Conservation (phyloP, 2,797 vertebrate species). For the Dipus sagitta region DNA sequence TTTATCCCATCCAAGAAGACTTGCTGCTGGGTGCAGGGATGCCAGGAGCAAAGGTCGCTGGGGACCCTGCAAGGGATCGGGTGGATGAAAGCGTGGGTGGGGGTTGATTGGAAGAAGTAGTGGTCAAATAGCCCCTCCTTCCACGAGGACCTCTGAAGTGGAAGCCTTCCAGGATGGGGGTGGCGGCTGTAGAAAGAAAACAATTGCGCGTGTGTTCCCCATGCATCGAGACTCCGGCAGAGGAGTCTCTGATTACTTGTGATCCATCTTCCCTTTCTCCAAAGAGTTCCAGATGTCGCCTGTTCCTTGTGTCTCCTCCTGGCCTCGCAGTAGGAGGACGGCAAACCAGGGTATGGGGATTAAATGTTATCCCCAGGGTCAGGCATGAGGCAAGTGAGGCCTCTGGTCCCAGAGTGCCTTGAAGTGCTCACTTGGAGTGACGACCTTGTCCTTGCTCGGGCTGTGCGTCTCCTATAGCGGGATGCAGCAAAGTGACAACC, state of each 20-base stretch:
- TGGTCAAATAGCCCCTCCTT: not conserved
- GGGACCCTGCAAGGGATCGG: not conserved
- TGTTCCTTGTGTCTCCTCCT: not conserved
- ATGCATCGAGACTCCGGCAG: not conserved
- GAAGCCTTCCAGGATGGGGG: not conserved
- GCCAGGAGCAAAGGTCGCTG: not conserved
- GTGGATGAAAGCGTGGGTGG: not conserved
- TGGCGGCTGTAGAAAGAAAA: constrained; percentile 1
- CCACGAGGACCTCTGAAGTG: not conserved
- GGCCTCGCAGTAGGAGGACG: not conserved
- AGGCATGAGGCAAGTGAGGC: not conserved
- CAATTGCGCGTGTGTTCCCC: not conserved
- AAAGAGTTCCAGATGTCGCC: not conserved
- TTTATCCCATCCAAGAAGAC: not conserved
- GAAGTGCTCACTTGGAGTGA: not conserved
- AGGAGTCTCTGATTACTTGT: too few relatives aligned
- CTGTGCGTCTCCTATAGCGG: not conserved
- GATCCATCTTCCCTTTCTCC: not conserved
- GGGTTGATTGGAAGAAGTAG: not conserved
- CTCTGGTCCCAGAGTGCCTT: not conserved
- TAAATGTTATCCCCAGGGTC: not conserved
- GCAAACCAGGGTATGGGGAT: not conserved
- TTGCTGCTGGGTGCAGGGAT: not conserved
- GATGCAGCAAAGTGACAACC: not conserved
- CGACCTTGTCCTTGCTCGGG: not conserved